phyloP scores from a whole-genome alignment of 1,140 invertebrate species.

The Hyles vespertilio region DNA sequence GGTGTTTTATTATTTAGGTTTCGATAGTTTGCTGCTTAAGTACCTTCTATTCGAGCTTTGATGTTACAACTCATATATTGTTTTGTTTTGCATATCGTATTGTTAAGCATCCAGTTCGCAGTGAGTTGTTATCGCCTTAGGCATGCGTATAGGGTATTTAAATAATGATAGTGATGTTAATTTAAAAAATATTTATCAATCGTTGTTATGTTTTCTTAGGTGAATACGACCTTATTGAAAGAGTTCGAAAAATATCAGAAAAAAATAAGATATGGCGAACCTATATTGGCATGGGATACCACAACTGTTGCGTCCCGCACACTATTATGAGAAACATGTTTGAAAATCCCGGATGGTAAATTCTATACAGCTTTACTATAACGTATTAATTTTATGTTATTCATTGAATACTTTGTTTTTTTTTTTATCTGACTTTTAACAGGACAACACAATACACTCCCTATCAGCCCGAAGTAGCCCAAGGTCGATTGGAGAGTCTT shows the following conservation, averaged over 20 bases:
- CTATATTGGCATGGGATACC: conserved; percentile 99
- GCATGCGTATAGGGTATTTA: too few relatives aligned
- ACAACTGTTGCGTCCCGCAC: conserved; percentile 96
- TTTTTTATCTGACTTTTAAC: conserved; percentile 10
- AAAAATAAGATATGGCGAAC: conserved; percentile 96
- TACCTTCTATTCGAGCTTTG: too few relatives aligned
- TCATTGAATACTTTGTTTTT: not conserved
- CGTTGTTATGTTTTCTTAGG: conserved; percentile 77
- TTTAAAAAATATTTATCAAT: not conserved
- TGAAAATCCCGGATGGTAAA: conserved; percentile 99
- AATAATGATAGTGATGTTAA: too few relatives aligned
- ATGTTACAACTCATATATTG: too few relatives aligned
- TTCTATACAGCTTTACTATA: too few relatives aligned
- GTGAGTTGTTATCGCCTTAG: too few relatives aligned
- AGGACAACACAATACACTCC: conserved; percentile 93
- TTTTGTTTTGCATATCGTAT: too few relatives aligned
- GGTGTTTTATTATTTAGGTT: too few relatives aligned
- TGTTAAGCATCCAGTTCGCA: too few relatives aligned
- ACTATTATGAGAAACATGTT: conserved; percentile 98
- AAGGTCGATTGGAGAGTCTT: conserved; percentile 95
- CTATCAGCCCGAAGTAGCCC: conserved; percentile 96
- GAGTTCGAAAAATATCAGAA: conserved; percentile 86
- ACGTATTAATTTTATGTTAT: too few relatives aligned
- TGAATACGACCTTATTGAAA: conserved; percentile 91
- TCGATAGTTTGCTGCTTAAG: too few relatives aligned